Evolutionary conservation across 2,113 vertebrate species (phyloP).

Genomic region (Oreochromis spilurus): DNA sequence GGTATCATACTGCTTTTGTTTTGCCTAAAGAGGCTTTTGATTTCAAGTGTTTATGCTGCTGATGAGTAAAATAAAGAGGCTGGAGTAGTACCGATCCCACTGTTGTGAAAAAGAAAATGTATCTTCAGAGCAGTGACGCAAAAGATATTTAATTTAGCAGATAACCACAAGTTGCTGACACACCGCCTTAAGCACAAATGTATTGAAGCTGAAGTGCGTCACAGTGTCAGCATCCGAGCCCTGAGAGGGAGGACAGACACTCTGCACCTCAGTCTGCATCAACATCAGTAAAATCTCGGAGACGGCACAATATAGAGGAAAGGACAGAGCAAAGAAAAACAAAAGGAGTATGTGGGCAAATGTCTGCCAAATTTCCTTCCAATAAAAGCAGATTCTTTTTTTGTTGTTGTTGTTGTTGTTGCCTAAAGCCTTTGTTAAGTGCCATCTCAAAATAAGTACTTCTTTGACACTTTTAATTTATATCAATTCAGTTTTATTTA

Average conservation of each 20-base stretch:
- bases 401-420: background rate
- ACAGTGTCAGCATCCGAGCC: background rate
- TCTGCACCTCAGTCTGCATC: constrained; percentile 1
- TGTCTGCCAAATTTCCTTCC: background rate
- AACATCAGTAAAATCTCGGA: background rate
- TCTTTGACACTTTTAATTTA: background rate
- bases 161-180: background rate
- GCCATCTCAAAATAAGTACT: background rate
- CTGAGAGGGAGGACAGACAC: background rate
- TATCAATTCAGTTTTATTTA: background rate
- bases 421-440: background rate
- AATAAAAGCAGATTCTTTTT: background rate
- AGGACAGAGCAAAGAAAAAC: background rate
- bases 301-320: background rate
- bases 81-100: background rate
- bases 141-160: background rate
- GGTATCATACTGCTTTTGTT: background rate
- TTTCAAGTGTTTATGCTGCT: background rate
- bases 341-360: background rate
- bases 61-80: background rate
- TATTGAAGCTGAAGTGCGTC: constrained; percentile 1
- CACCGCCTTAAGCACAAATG: background rate
- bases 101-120: background rate
- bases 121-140: background rate
- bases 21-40: background rate